Percentiles rank a stretch among this genome's conserved stretches.
Conservation (phyloP, 2,113 vertebrate species). For the Hypocryptadius cinnamomeus region DNA sequence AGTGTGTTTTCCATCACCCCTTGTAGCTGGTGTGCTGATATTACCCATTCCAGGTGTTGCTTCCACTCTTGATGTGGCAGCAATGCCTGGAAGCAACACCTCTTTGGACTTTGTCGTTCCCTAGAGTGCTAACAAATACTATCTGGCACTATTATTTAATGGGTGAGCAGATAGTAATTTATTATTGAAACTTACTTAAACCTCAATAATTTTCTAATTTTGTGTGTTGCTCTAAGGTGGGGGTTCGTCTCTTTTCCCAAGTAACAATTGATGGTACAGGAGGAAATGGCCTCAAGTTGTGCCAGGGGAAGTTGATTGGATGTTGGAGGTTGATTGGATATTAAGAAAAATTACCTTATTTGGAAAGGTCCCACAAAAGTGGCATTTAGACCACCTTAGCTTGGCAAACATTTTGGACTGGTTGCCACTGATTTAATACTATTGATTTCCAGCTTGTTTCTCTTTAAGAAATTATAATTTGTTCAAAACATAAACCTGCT, state of each 20-base stretch:
- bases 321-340: background rate
- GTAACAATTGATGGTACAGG: background rate
- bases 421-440: background rate
- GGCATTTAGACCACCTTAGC: background rate
- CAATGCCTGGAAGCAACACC: background rate
- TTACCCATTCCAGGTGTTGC: fast-evolving
- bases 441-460: background rate
- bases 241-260: background rate
- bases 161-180: background rate
- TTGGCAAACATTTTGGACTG: background rate
- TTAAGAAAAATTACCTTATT: background rate
- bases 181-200: background rate
- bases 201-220: background rate
- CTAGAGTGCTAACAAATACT: background rate
- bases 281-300: background rate
- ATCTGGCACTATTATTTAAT: background rate
- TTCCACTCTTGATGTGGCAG: background rate
- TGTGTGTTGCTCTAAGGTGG: fast-evolving
- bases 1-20: background rate
- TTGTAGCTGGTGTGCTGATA: background rate
- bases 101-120: background rate
- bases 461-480: background rate
- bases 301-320: background rate
- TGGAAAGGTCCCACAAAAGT: fast-evolving
- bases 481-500: background rate